Conservation (phyloP, 2,113 vertebrate genomes). For the Columbina picui region DNA sequence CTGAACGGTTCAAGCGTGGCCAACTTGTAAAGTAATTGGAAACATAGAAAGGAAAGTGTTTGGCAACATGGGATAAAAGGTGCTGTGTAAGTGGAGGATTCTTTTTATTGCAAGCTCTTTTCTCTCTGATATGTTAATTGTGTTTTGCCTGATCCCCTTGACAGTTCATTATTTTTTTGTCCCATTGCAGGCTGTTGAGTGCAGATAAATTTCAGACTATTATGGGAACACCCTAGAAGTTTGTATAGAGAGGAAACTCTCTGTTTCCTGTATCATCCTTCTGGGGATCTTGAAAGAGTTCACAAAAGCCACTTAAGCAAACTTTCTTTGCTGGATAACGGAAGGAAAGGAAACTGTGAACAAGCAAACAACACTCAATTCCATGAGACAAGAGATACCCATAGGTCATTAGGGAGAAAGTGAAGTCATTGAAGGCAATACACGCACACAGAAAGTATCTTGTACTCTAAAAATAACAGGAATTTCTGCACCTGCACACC, state of each 20-base stretch:
- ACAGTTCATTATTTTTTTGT: constrained; percentile 61
- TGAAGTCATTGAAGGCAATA: neutral
- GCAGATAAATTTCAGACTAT: constrained; percentile 68
- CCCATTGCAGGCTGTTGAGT: constrained; percentile 39
- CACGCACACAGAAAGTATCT: neutral
- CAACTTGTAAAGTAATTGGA: constrained; percentile 22
- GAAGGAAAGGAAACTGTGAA: constrained; percentile 77
- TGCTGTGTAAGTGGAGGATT: neutral
- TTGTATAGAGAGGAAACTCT: constrained; percentile 68
- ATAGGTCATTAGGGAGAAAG: constrained; percentile 45
- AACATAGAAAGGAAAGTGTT: neutral
- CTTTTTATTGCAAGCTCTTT: neutral
- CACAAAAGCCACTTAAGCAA: constrained; percentile 67
- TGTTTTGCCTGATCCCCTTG: constrained; percentile 25
- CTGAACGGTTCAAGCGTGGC: neutral
- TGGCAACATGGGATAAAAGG: constrained; percentile 8
- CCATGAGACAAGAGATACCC: constrained; percentile 53
- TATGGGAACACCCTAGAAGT: constrained; percentile 67
- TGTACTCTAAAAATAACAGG: neutral
- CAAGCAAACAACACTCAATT: constrained; percentile 66
- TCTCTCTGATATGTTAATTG: constrained; percentile 27
- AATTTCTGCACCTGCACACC: neutral
- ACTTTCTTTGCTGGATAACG: constrained; percentile 63
- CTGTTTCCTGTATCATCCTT: constrained; percentile 77
- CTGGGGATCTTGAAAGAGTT: constrained; percentile 70